phyloP scores from a whole-genome alignment of 2,797 vertebrate species.

The Urophycis tenuis region DNA sequence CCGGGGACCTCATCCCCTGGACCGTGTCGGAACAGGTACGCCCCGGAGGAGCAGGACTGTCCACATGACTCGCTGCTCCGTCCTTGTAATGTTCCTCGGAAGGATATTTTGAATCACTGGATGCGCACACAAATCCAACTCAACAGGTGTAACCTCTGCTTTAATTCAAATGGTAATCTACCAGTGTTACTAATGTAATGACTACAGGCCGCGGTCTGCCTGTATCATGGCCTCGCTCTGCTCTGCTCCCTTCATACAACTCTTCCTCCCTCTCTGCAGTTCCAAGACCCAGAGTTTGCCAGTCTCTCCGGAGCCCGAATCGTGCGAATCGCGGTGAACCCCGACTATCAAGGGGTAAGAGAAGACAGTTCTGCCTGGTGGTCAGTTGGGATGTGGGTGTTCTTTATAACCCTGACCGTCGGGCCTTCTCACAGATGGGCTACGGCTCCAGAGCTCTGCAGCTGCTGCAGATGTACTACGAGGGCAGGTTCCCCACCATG shows the following conservation, averaged over 20 bases:
- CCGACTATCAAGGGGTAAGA: constrained; percentile 93
- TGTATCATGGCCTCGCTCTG: not conserved
- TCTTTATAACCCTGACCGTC: not conserved
- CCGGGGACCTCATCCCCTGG: constrained; percentile 97
- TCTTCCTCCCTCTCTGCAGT: constrained; percentile 61
- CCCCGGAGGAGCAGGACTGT: not conserved
- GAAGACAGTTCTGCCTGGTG: not conserved
- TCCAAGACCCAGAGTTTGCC: constrained; percentile 93
- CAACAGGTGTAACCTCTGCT: not conserved
- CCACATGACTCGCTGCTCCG: not conserved
- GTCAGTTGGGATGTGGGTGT: not conserved
- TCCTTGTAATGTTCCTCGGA: not conserved
- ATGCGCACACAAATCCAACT: not conserved
- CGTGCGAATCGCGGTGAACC: constrained; percentile 93
- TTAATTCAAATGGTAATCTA: not conserved
- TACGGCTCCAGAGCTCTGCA: constrained; percentile 88
- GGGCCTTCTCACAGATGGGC: constrained; percentile 79
- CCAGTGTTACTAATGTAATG: not conserved
- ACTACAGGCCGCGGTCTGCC: not conserved
- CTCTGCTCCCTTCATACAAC: not conserved
- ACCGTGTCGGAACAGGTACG: constrained; percentile 92
- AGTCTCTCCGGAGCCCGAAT: constrained; percentile 87
- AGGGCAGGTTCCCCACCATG: constrained; percentile 87
- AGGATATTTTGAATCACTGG: not conserved
- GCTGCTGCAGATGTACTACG: constrained; percentile 91